These are phyloP conservation scores for Leucopsar rothschildi DNA, from an alignment of 2,113 vertebrate genomes.

Conservation along the genomic window DNA sequence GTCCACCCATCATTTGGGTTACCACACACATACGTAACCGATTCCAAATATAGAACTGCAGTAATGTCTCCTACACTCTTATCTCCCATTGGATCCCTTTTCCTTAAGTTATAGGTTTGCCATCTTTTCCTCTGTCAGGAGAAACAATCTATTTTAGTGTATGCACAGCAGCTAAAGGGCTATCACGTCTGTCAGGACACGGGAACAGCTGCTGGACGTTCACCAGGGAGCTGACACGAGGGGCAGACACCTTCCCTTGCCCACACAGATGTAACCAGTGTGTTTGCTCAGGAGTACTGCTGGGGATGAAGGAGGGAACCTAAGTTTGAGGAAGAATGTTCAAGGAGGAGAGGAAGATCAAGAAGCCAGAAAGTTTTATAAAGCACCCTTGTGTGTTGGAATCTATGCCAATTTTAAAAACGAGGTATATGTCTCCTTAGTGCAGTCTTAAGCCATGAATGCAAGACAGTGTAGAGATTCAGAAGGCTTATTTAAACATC, in stretches of 20 bases:
- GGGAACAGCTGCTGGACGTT: fast-evolving
- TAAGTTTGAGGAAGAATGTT: background rate
- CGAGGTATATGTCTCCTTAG: background rate
- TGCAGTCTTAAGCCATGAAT: slow-evolving; percentile 39
- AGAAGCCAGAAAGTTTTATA: slow-evolving; percentile 22
- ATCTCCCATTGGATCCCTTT: slow-evolving; percentile 8
- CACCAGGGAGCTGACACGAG: background rate
- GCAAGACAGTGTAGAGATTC: slow-evolving; percentile 32
- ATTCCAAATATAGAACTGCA: slow-evolving; percentile 48
- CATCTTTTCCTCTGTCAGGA: background rate
- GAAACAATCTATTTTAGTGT: background rate
- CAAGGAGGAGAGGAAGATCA: slow-evolving; percentile 20
- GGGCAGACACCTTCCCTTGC: background rate
- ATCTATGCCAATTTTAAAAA: slow-evolving; percentile 15
- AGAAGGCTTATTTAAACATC: slow-evolving; percentile 30
- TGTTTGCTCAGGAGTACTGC: background rate
- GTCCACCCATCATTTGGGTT: slow-evolving; percentile 62
- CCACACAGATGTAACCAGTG: background rate
- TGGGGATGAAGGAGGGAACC: background rate
- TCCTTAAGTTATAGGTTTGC: background rate
- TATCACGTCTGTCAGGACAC: fast-evolving
- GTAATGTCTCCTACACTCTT: slow-evolving; percentile 5
- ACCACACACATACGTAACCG: slow-evolving; percentile 40
- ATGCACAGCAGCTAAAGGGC: background rate
- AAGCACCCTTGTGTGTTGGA: slow-evolving; percentile 27